Percentiles rank a stretch among this genome's conserved stretches.
Evolutionary conservation across 2,888 invertebrate genomes (phyloP).

Genomic region (Gastrophysa polygoni): DNA sequence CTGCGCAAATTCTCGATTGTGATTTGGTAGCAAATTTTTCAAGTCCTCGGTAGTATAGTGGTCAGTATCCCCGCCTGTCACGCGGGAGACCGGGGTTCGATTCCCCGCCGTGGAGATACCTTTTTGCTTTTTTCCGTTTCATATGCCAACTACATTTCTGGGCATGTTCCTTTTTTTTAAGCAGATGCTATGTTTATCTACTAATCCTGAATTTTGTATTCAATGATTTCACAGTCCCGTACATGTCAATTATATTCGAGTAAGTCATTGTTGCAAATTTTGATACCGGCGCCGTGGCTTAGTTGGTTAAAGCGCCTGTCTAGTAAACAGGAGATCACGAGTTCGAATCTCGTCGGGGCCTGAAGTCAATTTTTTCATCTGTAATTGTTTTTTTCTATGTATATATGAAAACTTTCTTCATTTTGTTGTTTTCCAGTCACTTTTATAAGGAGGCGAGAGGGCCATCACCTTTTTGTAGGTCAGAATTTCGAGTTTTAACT

Average conservation of each 20-base stretch:
- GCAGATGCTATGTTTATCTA: too few species aligned
- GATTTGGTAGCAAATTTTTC: too few species aligned
- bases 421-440: too few species aligned
- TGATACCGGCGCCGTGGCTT: conserved; percentile 70
- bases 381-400: too few species aligned
- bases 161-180: too few species aligned
- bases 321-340: conserved; percentile 74
- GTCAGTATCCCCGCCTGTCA: conserved; percentile 1
- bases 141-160: not conserved
- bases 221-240: too few species aligned
- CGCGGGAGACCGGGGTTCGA: conserved; percentile 1
- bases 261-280: not conserved
- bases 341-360: conserved; percentile 71
- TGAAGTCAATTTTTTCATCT: conserved; percentile 35
- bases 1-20: too few species aligned
- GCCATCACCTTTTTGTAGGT: too few species aligned
- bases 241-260: not conserved
- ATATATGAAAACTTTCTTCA: too few species aligned
- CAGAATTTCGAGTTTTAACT: too few species aligned
- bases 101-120: not conserved
- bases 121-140: not conserved
- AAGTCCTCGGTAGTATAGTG: conserved; percentile 1
- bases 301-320: conserved; percentile 80
- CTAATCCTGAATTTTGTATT: too few species aligned
- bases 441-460: too few species aligned